Evolutionary conservation across 2,888 invertebrate species (phyloP), one percentile per base, ranked within the genome.

Genomic region (Phasia obesa): DNA sequence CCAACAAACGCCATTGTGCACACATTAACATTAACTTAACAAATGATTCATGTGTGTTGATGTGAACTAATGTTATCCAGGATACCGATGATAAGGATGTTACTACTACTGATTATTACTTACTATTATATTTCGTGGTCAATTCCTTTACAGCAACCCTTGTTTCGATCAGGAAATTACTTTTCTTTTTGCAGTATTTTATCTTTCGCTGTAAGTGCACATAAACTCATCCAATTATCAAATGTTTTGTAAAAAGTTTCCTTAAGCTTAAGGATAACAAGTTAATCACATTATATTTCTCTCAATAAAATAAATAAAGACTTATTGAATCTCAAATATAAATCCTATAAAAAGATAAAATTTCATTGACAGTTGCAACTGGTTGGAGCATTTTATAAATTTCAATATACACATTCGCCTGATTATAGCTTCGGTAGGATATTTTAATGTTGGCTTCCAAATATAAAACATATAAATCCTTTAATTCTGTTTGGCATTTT

Each of bases 261-360:
- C 64, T 13, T 21, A 49, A 35, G 44, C 65, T 55, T 19, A 9
- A 17, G 2, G 17, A 55, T 62, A 71, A 77, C 71, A 77, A 81
- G 60, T 81, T 77, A 81, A 77, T 81, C 81, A 81, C 81, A 81
- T 81, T 73, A 70, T 59, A 35, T 59, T 57, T n/a, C n/a, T 53
- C 13, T 51, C 57, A 64, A 80, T 57, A 62, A 75, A 69, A 75
- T 70, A 75, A 64, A 71, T 47, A 0, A 1, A 27, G 74, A 38
- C 55, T 21, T 65, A 47, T 51, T 23, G 67, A 55, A 62, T 64
- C 53, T 60, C 35, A 17, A 2, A 17, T 25, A 51, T 73, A 60
- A 57, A 69, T 51, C 49, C 21, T 62, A 19, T n/a, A 25, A 23
- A 51, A 44, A 23, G 35, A 62, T 67, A 57, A 57, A n/a, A 19